These are phyloP conservation scores for Dolomedes plantarius DNA, from an alignment of 2,888 invertebrate species.

Conservation along the genomic window DNA sequence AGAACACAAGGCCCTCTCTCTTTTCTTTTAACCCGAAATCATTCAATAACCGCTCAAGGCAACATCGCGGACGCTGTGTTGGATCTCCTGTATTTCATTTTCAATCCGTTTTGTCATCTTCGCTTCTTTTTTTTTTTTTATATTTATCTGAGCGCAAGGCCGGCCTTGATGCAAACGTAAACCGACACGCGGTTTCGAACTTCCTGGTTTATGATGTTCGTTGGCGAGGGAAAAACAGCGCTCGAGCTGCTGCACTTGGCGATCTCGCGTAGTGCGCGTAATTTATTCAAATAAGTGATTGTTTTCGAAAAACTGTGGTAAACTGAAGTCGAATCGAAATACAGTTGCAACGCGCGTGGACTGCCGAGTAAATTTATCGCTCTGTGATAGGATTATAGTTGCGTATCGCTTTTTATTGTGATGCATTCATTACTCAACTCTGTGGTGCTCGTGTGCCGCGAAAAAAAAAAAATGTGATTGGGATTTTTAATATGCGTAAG, in stretches of 20 bases:
- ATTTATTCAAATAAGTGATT: background rate
- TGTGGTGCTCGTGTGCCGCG: too few species aligned
- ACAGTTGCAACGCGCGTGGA: too few species aligned
- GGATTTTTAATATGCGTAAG: too few species aligned
- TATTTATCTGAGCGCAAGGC: constrained; percentile 12
- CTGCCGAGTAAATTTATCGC: too few species aligned
- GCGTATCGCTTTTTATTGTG: too few species aligned
- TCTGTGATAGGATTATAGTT: too few species aligned
- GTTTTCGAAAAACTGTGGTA: background rate
- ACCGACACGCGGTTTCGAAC: constrained; percentile 13
- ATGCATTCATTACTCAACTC: too few species aligned
- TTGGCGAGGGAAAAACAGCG: background rate
- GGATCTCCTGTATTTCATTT: constrained; percentile 10
- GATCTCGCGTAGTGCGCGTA: background rate
- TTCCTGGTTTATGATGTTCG: constrained; percentile 9
- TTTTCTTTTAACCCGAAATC: background rate
- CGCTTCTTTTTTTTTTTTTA: background rate
- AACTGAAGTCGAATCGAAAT: too few species aligned
- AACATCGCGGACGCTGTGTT: background rate
- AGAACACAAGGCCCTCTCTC: too few species aligned
- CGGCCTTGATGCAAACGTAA: constrained; percentile 10
- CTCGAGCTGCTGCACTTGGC: background rate
- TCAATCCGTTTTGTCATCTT: constrained; percentile 18
- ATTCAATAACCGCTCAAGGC: constrained; percentile 12
- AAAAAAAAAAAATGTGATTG: too few species aligned